phyloP scores from a whole-genome alignment of 2,797 vertebrate species.

The Pangasius mekongensis region DNA sequence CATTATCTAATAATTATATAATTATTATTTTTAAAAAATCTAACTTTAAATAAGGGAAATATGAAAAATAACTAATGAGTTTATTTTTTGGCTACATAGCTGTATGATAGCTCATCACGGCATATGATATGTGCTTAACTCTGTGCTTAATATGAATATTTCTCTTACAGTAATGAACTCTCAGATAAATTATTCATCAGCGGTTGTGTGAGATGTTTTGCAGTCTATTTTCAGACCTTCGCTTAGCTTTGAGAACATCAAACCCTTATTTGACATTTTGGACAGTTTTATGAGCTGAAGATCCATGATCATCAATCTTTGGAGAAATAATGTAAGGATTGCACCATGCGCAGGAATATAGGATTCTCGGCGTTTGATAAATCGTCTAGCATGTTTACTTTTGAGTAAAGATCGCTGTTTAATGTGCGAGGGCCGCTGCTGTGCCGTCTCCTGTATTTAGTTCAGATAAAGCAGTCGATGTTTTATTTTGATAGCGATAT shows the following conservation, averaged over 20 bases:
- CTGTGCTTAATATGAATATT: neutral
- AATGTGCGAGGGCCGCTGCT: neutral
- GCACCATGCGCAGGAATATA: neutral
- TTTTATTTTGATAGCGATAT: slow-evolving; percentile 6
- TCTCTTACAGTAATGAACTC: neutral
- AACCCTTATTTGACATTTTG: neutral
- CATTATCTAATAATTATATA: too few relatives aligned
- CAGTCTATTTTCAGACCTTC: neutral
- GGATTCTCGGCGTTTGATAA: neutral
- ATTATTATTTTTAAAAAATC: neutral
- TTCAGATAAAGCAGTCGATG: slow-evolving; percentile 16
- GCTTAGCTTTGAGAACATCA: neutral
- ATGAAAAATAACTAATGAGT: neutral
- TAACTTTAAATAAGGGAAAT: neutral
- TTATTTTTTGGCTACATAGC: neutral
- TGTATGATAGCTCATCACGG: neutral
- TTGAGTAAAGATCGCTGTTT: neutral
- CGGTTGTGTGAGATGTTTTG: neutral
- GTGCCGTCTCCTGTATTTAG: neutral
- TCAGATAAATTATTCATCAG: neutral
- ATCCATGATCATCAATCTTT: slow-evolving; percentile 7
- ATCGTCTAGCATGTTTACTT: neutral
- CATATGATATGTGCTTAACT: neutral
- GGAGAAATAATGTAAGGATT: neutral
- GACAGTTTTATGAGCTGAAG: slow-evolving; percentile 29